phyloP scores from a whole-genome alignment of 2,113 vertebrate species.

The Microcebus lehilahytsara region DNA sequence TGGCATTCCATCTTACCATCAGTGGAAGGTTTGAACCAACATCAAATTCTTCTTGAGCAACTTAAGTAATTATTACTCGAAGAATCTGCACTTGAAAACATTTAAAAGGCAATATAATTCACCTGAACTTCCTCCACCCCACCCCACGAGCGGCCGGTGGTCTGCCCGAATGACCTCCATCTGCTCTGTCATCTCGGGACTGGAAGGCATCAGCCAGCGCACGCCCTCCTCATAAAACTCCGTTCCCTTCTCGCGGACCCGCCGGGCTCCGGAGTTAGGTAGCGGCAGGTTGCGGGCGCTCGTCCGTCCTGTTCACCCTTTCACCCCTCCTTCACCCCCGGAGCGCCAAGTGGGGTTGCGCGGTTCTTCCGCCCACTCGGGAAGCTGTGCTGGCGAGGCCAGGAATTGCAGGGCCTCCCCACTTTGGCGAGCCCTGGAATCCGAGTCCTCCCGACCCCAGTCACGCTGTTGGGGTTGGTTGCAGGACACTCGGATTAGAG shows the following conservation, averaged over 20 bases:
- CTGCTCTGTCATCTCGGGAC: neutral
- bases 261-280: neutral
- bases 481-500: neutral
- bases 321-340: constrained; percentile 54
- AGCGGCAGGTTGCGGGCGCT: neutral
- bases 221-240: neutral
- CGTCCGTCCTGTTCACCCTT: constrained; percentile 39
- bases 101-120: neutral
- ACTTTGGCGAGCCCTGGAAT: neutral
- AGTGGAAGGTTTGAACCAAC: neutral
- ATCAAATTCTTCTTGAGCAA: neutral
- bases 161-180: neutral
- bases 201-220: neutral
- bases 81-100: neutral
- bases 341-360: constrained; percentile 13
- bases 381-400: neutral
- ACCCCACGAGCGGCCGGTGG: neutral
- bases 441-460: neutral
- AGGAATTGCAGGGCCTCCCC: constrained; percentile 35
- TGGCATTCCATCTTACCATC: neutral
- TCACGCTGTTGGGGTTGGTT: neutral
- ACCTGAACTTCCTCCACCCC: neutral
- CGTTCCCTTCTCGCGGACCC: neutral
- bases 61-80: neutral
- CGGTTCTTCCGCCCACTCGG: constrained; percentile 35